Percentiles rank a stretch among this genome's conserved stretches.
Evolutionary conservation across 1,140 invertebrate species (phyloP).

Genomic region (Theocolax elegans): DNA sequence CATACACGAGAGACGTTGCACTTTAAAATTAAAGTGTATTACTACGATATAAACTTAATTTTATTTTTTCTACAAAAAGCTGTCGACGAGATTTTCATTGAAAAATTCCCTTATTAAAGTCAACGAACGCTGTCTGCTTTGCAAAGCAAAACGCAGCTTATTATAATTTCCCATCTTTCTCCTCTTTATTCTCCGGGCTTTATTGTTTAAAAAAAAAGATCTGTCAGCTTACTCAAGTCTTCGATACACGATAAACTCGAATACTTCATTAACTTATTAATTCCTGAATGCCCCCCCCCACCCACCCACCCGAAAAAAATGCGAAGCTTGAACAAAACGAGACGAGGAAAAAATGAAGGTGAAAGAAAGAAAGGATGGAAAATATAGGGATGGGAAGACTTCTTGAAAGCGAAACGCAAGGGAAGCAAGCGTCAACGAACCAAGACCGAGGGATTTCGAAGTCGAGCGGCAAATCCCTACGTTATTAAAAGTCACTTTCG

Average conservation of each 20-base stretch:
- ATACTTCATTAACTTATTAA: slow-evolving; percentile 22
- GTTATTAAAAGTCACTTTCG: slow-evolving; percentile 44
- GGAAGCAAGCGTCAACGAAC: slow-evolving; percentile 1
- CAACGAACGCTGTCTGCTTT: neutral
- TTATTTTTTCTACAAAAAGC: slow-evolving; percentile 12
- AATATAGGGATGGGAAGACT: neutral
- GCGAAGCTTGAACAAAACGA: too few species aligned
- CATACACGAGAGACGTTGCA: too few species aligned
- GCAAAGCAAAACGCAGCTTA: neutral
- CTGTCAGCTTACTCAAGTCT: neutral
- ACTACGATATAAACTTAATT: too few species aligned
- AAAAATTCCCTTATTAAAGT: slow-evolving; percentile 31
- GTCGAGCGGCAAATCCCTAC: slow-evolving; percentile 38
- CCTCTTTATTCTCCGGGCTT: neutral
- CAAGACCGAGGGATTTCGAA: slow-evolving; percentile 33
- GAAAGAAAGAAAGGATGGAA: slow-evolving; percentile 15
- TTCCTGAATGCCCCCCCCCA: neutral
- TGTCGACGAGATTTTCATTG: slow-evolving; percentile 31
- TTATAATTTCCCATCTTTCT: neutral
- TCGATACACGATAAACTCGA: slow-evolving; percentile 15
- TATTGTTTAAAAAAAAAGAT: neutral
- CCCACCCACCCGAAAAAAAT: too few species aligned
- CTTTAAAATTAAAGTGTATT: too few species aligned
- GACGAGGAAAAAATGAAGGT: slow-evolving; percentile 20
- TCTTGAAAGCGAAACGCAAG: slow-evolving; percentile 19